These are phyloP conservation scores for Vandiemenella viatica DNA, from an alignment of 2,888 invertebrate genomes.

Conservation along the genomic window DNA sequence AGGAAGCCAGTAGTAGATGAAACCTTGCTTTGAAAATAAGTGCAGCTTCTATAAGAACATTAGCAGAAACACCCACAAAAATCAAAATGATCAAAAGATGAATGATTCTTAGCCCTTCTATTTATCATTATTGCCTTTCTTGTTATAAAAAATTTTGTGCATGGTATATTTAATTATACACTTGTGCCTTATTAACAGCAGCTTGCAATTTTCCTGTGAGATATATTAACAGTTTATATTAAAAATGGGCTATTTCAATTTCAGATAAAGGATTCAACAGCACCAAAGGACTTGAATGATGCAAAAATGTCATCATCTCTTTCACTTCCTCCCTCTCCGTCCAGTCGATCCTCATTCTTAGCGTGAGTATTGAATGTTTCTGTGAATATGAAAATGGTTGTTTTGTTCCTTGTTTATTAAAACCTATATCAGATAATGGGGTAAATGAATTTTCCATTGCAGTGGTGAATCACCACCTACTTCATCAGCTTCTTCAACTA, in stretches of 20 bases:
- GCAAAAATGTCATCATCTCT: constrained; percentile 32
- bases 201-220: not conserved
- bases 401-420: too few relatives aligned
- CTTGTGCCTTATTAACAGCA: too few relatives aligned
- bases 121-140: too few relatives aligned
- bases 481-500: constrained; percentile 23
- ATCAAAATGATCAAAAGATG: too few relatives aligned
- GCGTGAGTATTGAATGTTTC: constrained; percentile 22
- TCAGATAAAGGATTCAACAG: constrained; percentile 30
- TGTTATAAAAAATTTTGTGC: too few relatives aligned
- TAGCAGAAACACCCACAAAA: too few relatives aligned
- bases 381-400: not conserved
- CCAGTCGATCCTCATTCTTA: constrained; percentile 36
- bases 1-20: too few relatives aligned
- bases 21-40: too few relatives aligned
- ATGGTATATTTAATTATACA: too few relatives aligned
- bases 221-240: not conserved
- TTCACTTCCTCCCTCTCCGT: constrained; percentile 42
- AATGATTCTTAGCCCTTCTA: too few relatives aligned
- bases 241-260: constrained; percentile 2
- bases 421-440: too few relatives aligned
- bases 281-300: constrained; percentile 29
- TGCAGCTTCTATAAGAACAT: too few relatives aligned
- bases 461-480: constrained; percentile 38
- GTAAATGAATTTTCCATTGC: constrained; percentile 1